Percentiles rank a stretch among this genome's conserved stretches.
Evolutionary conservation across 2,888 invertebrate species (phyloP).

Genomic region (Drosophila pseudotalamancana): DNA sequence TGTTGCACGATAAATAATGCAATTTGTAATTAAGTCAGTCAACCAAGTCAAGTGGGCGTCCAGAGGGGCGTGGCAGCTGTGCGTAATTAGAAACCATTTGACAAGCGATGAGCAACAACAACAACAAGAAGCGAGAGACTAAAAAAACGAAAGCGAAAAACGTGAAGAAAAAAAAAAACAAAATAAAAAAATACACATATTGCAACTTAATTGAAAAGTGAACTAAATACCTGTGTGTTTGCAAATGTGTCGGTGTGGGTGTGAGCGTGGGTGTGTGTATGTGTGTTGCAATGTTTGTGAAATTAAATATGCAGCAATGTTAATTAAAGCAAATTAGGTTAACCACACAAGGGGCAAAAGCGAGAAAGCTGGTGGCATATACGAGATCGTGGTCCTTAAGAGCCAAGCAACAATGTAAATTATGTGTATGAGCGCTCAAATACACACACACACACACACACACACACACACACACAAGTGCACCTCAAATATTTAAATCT

Average conservation of each 20-base stretch:
- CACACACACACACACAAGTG: neutral
- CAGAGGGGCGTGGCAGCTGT: constrained; percentile 38
- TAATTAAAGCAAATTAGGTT: constrained; percentile 79
- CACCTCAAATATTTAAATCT: neutral
- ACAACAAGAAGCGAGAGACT: neutral
- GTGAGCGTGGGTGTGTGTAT: constrained; percentile 13
- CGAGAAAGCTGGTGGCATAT: neutral
- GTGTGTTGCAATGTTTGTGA: constrained; percentile 54
- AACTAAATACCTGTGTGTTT: constrained; percentile 45
- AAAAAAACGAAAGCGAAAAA: constrained; percentile 11
- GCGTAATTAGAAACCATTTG: constrained; percentile 63
- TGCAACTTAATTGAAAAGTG: constrained; percentile 66
- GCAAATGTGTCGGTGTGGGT: neutral
- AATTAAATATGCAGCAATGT: constrained; percentile 76
- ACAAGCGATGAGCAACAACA: constrained; percentile 44
- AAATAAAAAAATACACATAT: constrained; percentile 19
- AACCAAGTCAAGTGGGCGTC: constrained; percentile 47
- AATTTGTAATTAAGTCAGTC: constrained; percentile 80
- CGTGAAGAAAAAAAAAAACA: constrained; percentile 2
- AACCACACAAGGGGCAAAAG: constrained; percentile 44
- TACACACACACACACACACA: constrained; percentile 15
- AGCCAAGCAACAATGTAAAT: constrained; percentile 26
- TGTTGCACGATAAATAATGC: constrained; percentile 76
- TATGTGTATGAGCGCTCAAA: constrained; percentile 19
- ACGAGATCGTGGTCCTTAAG: neutral